Conservation (phyloP, 2,797 vertebrate genomes). For the Chaenodraco wilsoni region DNA sequence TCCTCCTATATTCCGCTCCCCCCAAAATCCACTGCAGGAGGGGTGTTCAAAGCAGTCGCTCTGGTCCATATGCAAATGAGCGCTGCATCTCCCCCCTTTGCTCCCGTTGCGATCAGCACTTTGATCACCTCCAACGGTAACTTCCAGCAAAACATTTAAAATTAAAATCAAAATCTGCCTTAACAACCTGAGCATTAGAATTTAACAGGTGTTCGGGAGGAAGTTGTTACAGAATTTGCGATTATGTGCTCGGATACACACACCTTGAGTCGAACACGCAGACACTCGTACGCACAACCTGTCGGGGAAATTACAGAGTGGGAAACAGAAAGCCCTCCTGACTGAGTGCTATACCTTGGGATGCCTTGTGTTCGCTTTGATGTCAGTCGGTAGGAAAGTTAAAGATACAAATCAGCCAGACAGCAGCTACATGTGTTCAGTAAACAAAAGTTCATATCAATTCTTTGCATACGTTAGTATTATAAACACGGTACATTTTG, state of each 20-base stretch:
- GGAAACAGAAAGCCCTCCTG: constrained; percentile 78
- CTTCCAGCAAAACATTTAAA: constrained; percentile 83
- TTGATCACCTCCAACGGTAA: constrained; percentile 79
- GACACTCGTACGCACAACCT: constrained; percentile 60
- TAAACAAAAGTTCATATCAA: constrained; percentile 84
- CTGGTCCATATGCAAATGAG: constrained; percentile 83
- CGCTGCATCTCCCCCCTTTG: constrained; percentile 52
- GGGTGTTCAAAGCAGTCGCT: constrained; percentile 80
- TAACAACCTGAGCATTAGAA: constrained; percentile 83
- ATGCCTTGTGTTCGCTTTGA: constrained; percentile 83
- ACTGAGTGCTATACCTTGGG: constrained; percentile 80
- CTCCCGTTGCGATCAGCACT: constrained; percentile 79
- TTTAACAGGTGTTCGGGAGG: constrained; percentile 82
- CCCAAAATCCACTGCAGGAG: constrained; percentile 58
- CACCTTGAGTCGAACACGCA: constrained; percentile 62
- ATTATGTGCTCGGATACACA: constrained; percentile 76
- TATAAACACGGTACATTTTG: constrained; percentile 37
- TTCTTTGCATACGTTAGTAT: constrained; percentile 60
- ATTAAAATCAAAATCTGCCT: constrained; percentile 84
- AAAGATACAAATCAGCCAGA: constrained; percentile 80
- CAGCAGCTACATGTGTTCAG: constrained; percentile 77
- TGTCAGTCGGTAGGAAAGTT: constrained; percentile 80
- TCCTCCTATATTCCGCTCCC: constrained; percentile 42
- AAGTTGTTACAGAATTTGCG: constrained; percentile 84
- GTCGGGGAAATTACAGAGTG: constrained; percentile 81